phyloP scores from a whole-genome alignment of 2,888 invertebrate genomes.

The Cerastoderma edule region DNA sequence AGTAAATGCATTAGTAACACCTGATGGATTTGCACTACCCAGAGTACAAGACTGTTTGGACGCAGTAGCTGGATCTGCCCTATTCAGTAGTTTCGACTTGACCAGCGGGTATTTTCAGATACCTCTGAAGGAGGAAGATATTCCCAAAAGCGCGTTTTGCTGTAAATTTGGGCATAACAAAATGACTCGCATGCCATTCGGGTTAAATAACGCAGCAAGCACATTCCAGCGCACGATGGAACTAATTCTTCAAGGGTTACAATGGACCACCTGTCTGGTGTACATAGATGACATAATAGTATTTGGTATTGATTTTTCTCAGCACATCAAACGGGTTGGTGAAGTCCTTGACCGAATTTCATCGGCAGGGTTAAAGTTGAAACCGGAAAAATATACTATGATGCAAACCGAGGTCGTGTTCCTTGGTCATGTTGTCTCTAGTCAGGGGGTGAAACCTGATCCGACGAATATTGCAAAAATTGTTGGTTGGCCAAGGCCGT shows the following conservation, averaged over 20 bases:
- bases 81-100: slow-evolving; percentile 50
- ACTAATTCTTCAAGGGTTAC: slow-evolving; percentile 31
- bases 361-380: slow-evolving; percentile 29
- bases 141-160: slow-evolving; percentile 36
- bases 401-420: slow-evolving; percentile 31
- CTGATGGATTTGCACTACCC: slow-evolving; percentile 48
- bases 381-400: slow-evolving; percentile 27
- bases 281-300: slow-evolving; percentile 40
- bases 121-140: slow-evolving; percentile 26
- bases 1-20: too few relatives aligned
- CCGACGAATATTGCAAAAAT: slow-evolving; percentile 32
- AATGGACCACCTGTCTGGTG: slow-evolving; percentile 35
- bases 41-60: slow-evolving; percentile 50
- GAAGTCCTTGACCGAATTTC: slow-evolving; percentile 30
- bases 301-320: slow-evolving; percentile 13
- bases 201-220: slow-evolving; percentile 25
- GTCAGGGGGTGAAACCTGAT: slow-evolving; percentile 28
- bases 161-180: slow-evolving; percentile 39
- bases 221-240: slow-evolving; percentile 38
- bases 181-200: slow-evolving; percentile 33
- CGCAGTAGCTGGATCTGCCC: slow-evolving; percentile 37
- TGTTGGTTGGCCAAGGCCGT: slow-evolving; percentile 25
- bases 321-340: slow-evolving; percentile 28
- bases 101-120: slow-evolving; percentile 41
- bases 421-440: slow-evolving; percentile 35